Evolutionary conservation across 2,888 invertebrate genomes (phyloP), one percentile per base, ranked within the genome.

Genomic region (Oscheius sp.): DNA sequence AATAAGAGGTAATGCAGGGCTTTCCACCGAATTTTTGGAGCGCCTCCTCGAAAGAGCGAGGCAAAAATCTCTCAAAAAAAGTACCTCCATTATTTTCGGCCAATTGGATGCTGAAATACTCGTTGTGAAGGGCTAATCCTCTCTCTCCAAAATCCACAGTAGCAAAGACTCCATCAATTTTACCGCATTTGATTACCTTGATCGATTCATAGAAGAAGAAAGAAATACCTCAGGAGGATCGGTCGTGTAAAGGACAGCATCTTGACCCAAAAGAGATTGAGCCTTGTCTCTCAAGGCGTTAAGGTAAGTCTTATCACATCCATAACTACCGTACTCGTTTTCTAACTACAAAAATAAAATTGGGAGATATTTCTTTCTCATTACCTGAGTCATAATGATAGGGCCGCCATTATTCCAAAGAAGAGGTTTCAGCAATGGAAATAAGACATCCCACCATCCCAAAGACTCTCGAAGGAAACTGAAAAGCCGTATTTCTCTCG

Each of bases 251-350:
- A 95, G 89, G 46, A 92, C 87, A 0, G 93, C 91, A 3, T 91
- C 91, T 3, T 90, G 87, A 2, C 91, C 91, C 8, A 93, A 90
- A 63, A 88, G 83, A 8, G 81, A 73, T 6, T 82, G 79, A 1
- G 92, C 90, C 72, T 92, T 89, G 79, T 92, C 91, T 2, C 91
- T 89, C 39, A 94, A 87, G 87, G 90, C 91, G 25, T 87, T 85
- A 82, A 90, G 91, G 87, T 95, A 94, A 0, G 88, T 88, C 70
- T 88, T 88, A 85, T 94, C 93, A 80, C 91, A 92, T 6, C 91
- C 91, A 84, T 91, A 94, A 82, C 93, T 73, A 10, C 82, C 82
- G 61, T 82, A 82, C 48, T 82, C 82, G 87, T 96, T 97, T 48
- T 84, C 79, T 20, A 89, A 87, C 84, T 89, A 27, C n/a, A n/a